Conservation (phyloP, 2,113 vertebrate species). For the Zingel zingel region DNA sequence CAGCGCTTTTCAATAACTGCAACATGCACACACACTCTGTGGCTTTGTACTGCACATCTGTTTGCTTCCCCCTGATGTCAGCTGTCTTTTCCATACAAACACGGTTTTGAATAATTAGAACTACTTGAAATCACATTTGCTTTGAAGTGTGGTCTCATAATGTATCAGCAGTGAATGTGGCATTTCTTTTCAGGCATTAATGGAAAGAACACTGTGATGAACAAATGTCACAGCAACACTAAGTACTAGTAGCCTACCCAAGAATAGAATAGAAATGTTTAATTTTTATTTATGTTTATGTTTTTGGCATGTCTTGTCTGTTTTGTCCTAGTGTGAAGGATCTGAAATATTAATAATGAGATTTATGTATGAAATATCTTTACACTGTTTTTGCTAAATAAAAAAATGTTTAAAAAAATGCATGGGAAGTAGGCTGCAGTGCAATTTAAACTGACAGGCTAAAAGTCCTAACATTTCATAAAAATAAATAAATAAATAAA, state of each 20-base stretch:
- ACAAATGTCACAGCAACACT: conserved; percentile 2
- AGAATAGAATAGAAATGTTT: background rate
- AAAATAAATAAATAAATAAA: too few species aligned
- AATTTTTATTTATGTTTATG: too few species aligned
- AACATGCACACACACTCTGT: conserved; percentile 9
- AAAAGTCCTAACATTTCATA: too few species aligned
- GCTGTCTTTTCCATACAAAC: conserved; percentile 30
- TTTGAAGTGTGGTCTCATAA: conserved; percentile 23
- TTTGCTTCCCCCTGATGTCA: conserved; percentile 12
- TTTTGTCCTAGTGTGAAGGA: too few species aligned
- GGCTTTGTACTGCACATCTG: conserved; percentile 31
- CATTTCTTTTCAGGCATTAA: background rate
- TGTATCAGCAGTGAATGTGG: conserved; percentile 11
- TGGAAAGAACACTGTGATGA: background rate
- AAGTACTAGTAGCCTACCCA: background rate
- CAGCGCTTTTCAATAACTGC: conserved; percentile 45
- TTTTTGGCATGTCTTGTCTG: too few species aligned
- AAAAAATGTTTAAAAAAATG: background rate
- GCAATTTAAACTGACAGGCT: background rate
- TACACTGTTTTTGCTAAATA: too few species aligned
- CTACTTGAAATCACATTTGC: conserved; percentile 19
- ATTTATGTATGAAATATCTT: too few species aligned
- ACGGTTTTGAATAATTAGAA: conserved; percentile 20
- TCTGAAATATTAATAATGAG: too few species aligned
- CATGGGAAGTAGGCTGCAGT: background rate